These are phyloP conservation scores for Hippotragus niger DNA, from an alignment of 2,113 vertebrate genomes.

Conservation along the genomic window DNA sequence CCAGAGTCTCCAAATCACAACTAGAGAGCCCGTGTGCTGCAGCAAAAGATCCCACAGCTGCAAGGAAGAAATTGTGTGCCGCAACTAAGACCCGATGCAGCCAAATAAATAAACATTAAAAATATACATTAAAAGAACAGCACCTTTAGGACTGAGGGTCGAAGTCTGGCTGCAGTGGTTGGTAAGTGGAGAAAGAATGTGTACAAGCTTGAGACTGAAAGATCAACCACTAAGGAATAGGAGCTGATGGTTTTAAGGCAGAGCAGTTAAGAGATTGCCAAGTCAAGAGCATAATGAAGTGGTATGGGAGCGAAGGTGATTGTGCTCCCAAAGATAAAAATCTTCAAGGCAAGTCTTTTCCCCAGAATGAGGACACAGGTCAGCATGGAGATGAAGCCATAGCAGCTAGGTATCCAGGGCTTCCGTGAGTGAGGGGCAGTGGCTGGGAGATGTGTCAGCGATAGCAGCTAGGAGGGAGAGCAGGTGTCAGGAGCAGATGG, in stretches of 20 bases:
- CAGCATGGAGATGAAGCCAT: background rate
- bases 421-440: background rate
- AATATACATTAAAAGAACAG: background rate
- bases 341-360: background rate
- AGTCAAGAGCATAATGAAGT: background rate
- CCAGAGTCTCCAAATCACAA: background rate
- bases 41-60: background rate
- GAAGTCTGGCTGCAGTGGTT: background rate
- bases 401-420: background rate
- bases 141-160: background rate
- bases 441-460: background rate
- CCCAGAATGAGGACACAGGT: background rate
- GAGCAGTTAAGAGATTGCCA: background rate
- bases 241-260: background rate
- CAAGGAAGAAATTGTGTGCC: background rate
- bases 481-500: background rate
- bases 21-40: accelerated
- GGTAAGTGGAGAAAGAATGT: accelerated
- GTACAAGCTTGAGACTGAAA: background rate
- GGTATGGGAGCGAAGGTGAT: background rate
- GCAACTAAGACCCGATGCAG: background rate
- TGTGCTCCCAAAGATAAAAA: background rate
- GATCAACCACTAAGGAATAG: background rate
- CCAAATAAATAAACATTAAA: background rate
- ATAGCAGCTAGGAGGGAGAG: background rate